Conservation (phyloP, 53 echinoderm and acorn worm genomes). For the Luidia sarsii region DNA sequence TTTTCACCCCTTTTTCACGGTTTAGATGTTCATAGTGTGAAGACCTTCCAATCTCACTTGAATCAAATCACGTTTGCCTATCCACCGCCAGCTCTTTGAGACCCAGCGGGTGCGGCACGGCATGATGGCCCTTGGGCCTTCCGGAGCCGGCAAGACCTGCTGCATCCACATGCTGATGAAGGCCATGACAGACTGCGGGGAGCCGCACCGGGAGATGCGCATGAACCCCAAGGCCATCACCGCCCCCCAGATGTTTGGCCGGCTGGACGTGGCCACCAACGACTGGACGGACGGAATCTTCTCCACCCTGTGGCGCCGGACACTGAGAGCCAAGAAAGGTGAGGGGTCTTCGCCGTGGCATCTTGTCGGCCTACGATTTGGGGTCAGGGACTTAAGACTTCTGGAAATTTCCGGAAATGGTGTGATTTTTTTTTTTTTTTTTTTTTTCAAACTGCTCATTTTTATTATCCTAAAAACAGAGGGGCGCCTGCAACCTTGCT, state of each 20-base stretch:
- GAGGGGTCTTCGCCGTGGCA: not conserved
- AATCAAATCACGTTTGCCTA: too few species aligned
- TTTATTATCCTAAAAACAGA: too few species aligned
- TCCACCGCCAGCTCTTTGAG: slow-evolving; percentile 91
- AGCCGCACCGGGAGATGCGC: slow-evolving; percentile 96
- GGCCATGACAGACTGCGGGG: slow-evolving; percentile 95
- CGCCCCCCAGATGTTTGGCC: slow-evolving; percentile 99
- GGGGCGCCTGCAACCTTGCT: too few species aligned
- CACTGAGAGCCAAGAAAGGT: slow-evolving; percentile 96
- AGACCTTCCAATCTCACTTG: too few species aligned
- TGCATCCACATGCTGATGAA: slow-evolving; percentile 99
- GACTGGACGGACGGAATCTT: slow-evolving; percentile 99
- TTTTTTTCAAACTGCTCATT: too few species aligned
- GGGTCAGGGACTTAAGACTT: too few species aligned
- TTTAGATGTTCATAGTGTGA: too few species aligned
- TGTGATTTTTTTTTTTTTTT: too few species aligned
- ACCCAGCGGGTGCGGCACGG: slow-evolving; percentile 99
- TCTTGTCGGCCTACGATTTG: too few species aligned
- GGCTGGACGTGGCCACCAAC: slow-evolving; percentile 98
- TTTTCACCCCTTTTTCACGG: too few species aligned
- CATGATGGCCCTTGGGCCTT: slow-evolving; percentile 98
- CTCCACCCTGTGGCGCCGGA: slow-evolving; percentile 96
- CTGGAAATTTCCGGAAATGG: too few species aligned
- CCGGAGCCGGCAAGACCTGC: slow-evolving; percentile 98
- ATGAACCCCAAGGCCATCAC: slow-evolving; percentile 99